A percentile compares a stretch with the other conserved stretches of the same genome.
Evolutionary conservation across 2,113 vertebrate species (phyloP).

Genomic region (Solea senegalensis): DNA sequence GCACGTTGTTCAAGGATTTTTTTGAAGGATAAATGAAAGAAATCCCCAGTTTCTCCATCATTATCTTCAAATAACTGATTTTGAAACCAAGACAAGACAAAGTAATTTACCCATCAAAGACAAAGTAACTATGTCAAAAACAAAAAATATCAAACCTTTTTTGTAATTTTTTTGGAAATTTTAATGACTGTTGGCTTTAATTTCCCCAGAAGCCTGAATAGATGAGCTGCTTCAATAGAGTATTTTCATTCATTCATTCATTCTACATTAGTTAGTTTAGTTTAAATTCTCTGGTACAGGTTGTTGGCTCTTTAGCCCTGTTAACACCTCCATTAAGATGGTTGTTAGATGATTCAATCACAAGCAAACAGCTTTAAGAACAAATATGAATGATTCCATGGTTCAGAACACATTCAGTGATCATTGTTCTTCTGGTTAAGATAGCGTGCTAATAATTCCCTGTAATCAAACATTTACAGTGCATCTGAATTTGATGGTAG

Average conservation of each 20-base stretch:
- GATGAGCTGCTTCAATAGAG: neutral
- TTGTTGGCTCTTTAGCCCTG: neutral
- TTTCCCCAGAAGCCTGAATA: neutral
- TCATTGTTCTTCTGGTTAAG: too few species aligned
- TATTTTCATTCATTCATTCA: neutral
- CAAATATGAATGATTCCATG: too few species aligned
- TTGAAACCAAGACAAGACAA: too few species aligned
- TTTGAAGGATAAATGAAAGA: slow-evolving; percentile 8
- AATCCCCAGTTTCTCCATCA: neutral
- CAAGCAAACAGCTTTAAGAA: too few species aligned
- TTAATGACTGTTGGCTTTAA: slow-evolving; percentile 19
- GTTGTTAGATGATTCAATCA: too few species aligned
- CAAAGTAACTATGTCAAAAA: slow-evolving; percentile 8
- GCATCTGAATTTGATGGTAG: neutral
- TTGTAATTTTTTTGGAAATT: too few species aligned
- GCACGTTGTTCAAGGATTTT: too few species aligned
- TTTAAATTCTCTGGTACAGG: neutral
- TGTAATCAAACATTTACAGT: neutral
- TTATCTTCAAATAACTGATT: slow-evolving; percentile 13
- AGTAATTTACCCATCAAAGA: slow-evolving; percentile 36
- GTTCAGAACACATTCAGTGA: too few species aligned
- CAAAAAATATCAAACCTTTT: slow-evolving; percentile 29
- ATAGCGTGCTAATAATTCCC: too few species aligned
- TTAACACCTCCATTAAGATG: too few species aligned
- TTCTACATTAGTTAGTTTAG: neutral